A percentile compares a stretch with the other conserved stretches of the same genome.
These are phyloP conservation scores for Taeniopygia guttata DNA, from an alignment of 2,797 vertebrate genomes.

Conservation along the genomic window DNA sequence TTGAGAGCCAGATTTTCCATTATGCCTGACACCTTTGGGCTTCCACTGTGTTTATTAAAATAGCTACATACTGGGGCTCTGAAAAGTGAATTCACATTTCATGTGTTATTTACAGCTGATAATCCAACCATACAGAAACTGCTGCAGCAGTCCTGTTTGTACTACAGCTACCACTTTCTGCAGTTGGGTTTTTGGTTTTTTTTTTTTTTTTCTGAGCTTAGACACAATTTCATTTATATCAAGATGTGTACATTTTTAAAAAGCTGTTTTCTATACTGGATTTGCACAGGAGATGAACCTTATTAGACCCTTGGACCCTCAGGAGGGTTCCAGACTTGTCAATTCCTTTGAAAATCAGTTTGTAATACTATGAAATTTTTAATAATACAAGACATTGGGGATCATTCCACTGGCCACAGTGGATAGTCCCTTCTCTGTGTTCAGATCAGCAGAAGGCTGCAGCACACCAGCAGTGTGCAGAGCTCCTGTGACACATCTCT, in stretches of 20 bases:
- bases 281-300: not conserved
- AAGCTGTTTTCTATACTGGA: not conserved
- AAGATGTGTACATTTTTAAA: not conserved
- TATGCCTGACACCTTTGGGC: not conserved
- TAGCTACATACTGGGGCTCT: not conserved
- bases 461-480: not conserved
- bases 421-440: not conserved
- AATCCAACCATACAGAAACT: not conserved
- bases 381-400: not conserved
- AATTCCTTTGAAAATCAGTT: not conserved
- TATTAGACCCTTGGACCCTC: not conserved
- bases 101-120: not conserved
- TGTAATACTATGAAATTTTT: not conserved
- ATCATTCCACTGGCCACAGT: not conserved
- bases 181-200: accelerated
- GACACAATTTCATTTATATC: not conserved
- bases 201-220: not conserved
- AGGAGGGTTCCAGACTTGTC: not conserved
- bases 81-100: not conserved
- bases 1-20: not conserved
- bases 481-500: not conserved
- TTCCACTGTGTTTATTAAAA: not conserved
- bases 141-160: not conserved
- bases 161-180: not conserved
- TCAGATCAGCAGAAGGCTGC: not conserved